Evolutionary conservation across 2,888 invertebrate species (phyloP).

Genomic region (Drosophila ezoana): DNA sequence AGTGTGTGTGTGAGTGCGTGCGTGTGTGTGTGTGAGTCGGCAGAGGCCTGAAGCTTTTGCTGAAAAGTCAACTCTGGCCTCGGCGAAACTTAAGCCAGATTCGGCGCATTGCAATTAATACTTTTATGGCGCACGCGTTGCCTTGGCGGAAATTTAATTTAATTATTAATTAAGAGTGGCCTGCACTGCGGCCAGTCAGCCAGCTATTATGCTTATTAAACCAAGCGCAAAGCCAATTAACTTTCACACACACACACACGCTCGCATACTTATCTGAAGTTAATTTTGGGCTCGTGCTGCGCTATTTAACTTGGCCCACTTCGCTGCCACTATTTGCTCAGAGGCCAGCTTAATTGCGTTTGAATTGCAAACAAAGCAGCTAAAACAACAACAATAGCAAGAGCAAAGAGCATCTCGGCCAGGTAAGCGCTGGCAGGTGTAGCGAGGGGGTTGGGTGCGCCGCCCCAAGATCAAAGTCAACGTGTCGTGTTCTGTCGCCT

Average conservation of each 20-base stretch:
- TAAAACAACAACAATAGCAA: constrained; percentile 11
- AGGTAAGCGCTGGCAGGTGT: background rate
- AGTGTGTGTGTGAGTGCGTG: constrained; percentile 2
- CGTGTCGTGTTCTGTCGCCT: constrained; percentile 62
- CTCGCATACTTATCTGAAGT: constrained; percentile 36
- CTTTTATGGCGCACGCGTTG: constrained; percentile 55
- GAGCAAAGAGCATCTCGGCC: constrained; percentile 13
- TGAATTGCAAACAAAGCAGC: constrained; percentile 64
- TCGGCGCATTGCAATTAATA: constrained; percentile 68
- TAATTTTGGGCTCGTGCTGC: constrained; percentile 35
- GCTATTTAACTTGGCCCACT: constrained; percentile 54
- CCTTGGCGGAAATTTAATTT: constrained; percentile 67
- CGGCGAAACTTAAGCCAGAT: constrained; percentile 52
- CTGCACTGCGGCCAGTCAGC: constrained; percentile 23
- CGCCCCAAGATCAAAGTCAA: constrained; percentile 74
- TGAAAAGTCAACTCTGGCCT: constrained; percentile 23
- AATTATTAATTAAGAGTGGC: constrained; percentile 71
- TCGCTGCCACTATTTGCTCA: constrained; percentile 47
- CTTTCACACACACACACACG: constrained; percentile 33
- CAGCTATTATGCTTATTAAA: constrained; percentile 73
- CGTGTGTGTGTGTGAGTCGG: too few species aligned
- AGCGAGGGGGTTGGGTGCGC: constrained; percentile 6
- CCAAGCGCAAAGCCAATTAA: constrained; percentile 65
- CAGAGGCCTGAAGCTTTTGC: constrained; percentile 1
- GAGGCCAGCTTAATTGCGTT: constrained; percentile 64